Evolutionary conservation across 2,888 invertebrate species (phyloP).

Genomic region (Cryptocephalus primarius): DNA sequence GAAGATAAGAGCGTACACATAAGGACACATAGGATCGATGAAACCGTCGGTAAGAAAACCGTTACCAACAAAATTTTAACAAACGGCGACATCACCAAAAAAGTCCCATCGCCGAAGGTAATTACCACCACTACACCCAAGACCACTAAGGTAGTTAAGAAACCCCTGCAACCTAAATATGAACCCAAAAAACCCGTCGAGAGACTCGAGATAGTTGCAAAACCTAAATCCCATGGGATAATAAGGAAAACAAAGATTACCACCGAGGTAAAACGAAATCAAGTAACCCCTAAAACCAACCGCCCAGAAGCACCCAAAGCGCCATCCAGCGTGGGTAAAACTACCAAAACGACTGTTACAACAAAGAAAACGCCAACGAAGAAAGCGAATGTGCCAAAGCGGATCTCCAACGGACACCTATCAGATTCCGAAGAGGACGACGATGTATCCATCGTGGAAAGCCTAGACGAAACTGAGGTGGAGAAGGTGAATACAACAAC

Average conservation of each 20-base stretch:
- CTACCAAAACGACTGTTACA: neutral
- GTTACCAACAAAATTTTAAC: slow-evolving; percentile 7
- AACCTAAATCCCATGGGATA: neutral
- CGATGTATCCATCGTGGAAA: slow-evolving; percentile 22
- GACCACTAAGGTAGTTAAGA: slow-evolving; percentile 14
- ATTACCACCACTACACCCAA: slow-evolving; percentile 2
- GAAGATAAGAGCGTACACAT: slow-evolving; percentile 18
- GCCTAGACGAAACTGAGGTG: slow-evolving; percentile 13
- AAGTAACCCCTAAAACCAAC: too few relatives aligned
- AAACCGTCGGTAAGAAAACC: slow-evolving; percentile 20
- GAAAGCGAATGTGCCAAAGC: too few relatives aligned
- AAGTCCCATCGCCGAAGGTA: slow-evolving; percentile 4
- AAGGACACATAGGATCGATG: slow-evolving; percentile 24
- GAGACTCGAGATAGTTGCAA: neutral
- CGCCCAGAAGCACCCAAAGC: too few relatives aligned
- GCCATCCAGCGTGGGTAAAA: neutral
- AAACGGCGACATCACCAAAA: slow-evolving; percentile 13
- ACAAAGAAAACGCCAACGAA: neutral
- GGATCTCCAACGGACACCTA: neutral
- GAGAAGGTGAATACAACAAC: slow-evolving; percentile 34
- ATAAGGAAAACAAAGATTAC: neutral
- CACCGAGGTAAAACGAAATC: too few relatives aligned
- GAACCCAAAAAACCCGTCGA: neutral
- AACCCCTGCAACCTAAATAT: slow-evolving; percentile 6
- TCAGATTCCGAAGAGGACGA: neutral